Percentiles rank a stretch among this genome's conserved stretches.
These are phyloP conservation scores for Escarpia spicata DNA, from an alignment of 2,888 invertebrate genomes.

Conservation along the genomic window DNA sequence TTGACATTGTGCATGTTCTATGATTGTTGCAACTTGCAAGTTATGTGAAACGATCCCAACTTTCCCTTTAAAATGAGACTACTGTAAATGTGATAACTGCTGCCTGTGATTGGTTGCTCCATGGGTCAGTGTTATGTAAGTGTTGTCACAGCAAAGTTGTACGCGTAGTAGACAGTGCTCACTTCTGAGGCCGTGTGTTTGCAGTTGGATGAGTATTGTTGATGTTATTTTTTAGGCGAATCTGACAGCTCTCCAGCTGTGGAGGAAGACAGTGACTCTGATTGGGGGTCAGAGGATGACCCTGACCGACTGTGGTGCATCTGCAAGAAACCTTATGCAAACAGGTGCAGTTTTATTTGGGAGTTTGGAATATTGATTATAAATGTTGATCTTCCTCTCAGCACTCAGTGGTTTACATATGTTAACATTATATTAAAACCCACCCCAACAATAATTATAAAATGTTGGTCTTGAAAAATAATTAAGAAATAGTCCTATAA, in stretches of 20 bases:
- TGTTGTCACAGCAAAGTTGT: too few relatives aligned
- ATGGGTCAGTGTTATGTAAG: too few relatives aligned
- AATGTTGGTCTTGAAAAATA: too few relatives aligned
- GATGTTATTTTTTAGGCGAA: not conserved
- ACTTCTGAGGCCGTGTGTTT: not conserved
- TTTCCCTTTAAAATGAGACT: too few relatives aligned
- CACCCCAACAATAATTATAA: too few relatives aligned
- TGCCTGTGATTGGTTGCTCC: too few relatives aligned
- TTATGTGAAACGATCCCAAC: too few relatives aligned
- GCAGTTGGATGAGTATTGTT: not conserved
- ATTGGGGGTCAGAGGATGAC: constrained; percentile 78
- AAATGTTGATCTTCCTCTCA: not conserved
- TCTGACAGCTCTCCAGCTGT: not conserved
- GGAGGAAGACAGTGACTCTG: constrained; percentile 25
- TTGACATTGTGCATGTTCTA: too few relatives aligned
- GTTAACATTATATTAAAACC: not conserved
- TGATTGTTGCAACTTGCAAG: too few relatives aligned
- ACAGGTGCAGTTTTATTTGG: constrained; percentile 64
- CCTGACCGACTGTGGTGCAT: constrained; percentile 94
- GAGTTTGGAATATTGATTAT: constrained; percentile 6
- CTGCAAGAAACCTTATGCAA: constrained; percentile 93
- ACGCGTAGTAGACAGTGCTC: too few relatives aligned
- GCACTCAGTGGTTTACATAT: not conserved
- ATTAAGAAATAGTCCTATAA: too few relatives aligned
- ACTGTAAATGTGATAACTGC: too few relatives aligned